A percentile compares a stretch with the other conserved stretches of the same genome.
phyloP scores from a whole-genome alignment of 2,113 vertebrate species.

The Grus americana region DNA sequence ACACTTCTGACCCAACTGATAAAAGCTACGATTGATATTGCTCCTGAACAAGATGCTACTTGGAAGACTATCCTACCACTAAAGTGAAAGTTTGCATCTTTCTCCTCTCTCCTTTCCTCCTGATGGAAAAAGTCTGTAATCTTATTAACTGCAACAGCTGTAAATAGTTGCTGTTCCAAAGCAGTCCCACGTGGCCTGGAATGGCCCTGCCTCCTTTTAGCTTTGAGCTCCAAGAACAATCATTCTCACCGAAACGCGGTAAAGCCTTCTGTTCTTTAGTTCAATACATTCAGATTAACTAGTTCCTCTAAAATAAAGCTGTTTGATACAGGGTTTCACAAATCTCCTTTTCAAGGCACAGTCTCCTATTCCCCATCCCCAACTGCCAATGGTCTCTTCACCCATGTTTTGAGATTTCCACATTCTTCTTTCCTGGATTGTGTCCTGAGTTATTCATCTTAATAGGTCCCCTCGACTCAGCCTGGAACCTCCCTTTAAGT shows the following conservation, averaged over 20 bases:
- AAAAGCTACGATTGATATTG: background rate
- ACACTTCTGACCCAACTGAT: background rate
- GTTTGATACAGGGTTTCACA: background rate
- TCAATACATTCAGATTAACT: background rate
- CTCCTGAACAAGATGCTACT: background rate
- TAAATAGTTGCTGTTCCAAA: slow-evolving; percentile 59
- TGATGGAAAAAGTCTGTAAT: slow-evolving; percentile 46
- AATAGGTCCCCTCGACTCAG: slow-evolving; percentile 7
- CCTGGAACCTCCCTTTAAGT: slow-evolving; percentile 62
- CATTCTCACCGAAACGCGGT: background rate
- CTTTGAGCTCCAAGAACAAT: background rate
- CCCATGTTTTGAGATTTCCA: background rate
- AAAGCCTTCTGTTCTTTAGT: background rate
- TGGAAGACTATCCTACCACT: background rate
- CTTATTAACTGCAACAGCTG: slow-evolving; percentile 63
- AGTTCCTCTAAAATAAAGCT: background rate
- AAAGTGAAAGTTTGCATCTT: slow-evolving; percentile 57
- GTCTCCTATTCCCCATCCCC: background rate
- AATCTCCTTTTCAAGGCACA: background rate
- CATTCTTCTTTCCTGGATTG: background rate
- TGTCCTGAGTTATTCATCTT: background rate
- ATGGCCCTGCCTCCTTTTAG: background rate
- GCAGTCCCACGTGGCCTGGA: background rate
- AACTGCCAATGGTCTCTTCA: background rate
- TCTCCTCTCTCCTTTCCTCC: slow-evolving; percentile 20